Percentiles rank a stretch among this genome's conserved stretches.
phyloP scores from a whole-genome alignment of 2,797 vertebrate genomes.

The Rhyacichthys aspro region DNA sequence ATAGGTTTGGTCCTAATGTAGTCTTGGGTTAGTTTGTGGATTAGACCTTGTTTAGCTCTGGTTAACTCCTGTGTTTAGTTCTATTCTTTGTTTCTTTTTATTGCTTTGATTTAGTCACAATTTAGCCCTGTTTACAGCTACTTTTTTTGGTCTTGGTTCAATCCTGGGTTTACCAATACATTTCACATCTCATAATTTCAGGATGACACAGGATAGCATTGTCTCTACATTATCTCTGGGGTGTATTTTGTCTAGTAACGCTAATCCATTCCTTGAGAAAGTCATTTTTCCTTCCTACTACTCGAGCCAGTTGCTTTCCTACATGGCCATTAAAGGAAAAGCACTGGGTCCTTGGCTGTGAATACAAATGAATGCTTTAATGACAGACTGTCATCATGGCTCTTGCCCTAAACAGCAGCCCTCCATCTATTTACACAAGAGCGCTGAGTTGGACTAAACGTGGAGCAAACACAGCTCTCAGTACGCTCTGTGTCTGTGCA shows the following conservation, averaged over 20 bases:
- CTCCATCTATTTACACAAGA: conserved; percentile 51
- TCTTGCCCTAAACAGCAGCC: conserved; percentile 43
- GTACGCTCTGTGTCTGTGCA: conserved; percentile 11
- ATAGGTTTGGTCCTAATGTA: too few species aligned
- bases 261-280: neutral
- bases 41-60: too few species aligned
- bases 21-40: too few species aligned
- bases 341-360: conserved; percentile 36
- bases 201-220: neutral
- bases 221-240: neutral
- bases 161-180: too few species aligned
- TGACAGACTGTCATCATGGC: conserved; percentile 50
- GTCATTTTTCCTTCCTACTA: conserved; percentile 1
- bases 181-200: neutral
- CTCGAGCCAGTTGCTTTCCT: conserved; percentile 23
- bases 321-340: conserved; percentile 38
- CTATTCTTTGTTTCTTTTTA: too few species aligned
- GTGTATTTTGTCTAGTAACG: neutral
- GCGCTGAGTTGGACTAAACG: conserved; percentile 46
- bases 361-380: conserved; percentile 67
- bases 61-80: too few species aligned
- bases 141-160: too few species aligned
- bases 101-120: too few species aligned
- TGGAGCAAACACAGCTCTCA: conserved; percentile 16
- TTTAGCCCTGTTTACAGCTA: neutral